Base-by-base conservation (phyloP, 2,113 vertebrate species). In the Mormyrus lacerda region DNA sequence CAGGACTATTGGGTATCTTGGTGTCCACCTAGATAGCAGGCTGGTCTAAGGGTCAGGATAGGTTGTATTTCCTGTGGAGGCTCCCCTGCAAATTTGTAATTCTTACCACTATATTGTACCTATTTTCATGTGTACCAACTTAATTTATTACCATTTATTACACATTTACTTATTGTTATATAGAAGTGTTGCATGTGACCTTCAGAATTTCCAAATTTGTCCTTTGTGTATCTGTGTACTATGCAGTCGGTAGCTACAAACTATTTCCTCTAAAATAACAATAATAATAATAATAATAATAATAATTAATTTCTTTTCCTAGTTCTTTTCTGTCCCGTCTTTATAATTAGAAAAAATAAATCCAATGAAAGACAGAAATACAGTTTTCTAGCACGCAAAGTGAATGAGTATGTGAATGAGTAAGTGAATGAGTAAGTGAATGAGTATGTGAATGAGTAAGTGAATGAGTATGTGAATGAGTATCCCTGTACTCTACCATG, bases 401-500 rank as follows among this genome's bases (percentile, higher is more conserved):
- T 51, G 13, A 17, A 35, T 11, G 5, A 50, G 85, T 19, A 6
- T 35, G 11, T 17, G 27, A 31, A n/a, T n/a, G n/a, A n/a, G n/a
- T n/a, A n/a, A n/a, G n/a, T n/a, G n/a, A n/a, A n/a, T n/a, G 5
- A 50, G 85, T 19, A 6, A 19, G 11, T 17, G 27, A 31, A n/a
- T n/a, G n/a, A n/a, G n/a, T n/a, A n/a, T 31, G n/a, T n/a, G n/a
- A n/a, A n/a, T n/a, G n/a, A n/a, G n/a, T n/a, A 39, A 27, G 24
- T 51, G 13, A 17, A 35, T 11, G 5, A 50, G 85, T 19, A 6
- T 35, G 11, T 17, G 27, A 31, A n/a, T n/a, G n/a, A n/a, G n/a
- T n/a, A n/a, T 31, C 3, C 50, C 85, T 17, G 19, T 87, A 87
- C 85, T 61, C 1, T 94, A 99, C 98, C 98, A 99, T 99, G 92